Percentiles rank a stretch among this genome's conserved stretches.
phyloP scores from a whole-genome alignment of 2,888 invertebrate genomes.

The Eurytoma californica region DNA sequence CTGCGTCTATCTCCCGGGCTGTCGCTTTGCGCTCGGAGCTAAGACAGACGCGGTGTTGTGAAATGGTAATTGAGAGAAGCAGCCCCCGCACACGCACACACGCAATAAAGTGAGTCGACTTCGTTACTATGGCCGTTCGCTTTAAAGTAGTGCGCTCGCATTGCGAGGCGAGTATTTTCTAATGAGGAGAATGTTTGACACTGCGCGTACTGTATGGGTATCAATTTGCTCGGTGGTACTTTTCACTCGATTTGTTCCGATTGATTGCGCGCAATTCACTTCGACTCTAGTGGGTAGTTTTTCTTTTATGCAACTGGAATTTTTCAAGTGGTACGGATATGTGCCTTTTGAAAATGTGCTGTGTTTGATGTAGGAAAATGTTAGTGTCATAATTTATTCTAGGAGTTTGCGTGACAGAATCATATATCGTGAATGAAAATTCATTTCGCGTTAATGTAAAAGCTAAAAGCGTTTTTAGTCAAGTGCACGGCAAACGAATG shows the following conservation, averaged over 20 bases:
- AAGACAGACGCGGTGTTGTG: conserved; percentile 46
- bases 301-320: not conserved
- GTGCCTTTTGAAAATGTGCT: too few species aligned
- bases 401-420: too few species aligned
- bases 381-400: too few species aligned
- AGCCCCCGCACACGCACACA: conserved; percentile 18
- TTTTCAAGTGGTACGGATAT: not conserved
- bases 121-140: conserved; percentile 46
- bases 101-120: conserved; percentile 50
- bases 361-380: too few species aligned
- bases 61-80: conserved; percentile 35
- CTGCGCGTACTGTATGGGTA: not conserved
- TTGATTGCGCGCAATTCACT: conserved; percentile 1
- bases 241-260: not conserved
- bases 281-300: too few species aligned
- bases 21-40: not conserved
- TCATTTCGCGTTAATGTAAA: not conserved
- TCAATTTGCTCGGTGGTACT: not conserved
- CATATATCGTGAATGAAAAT: not conserved
- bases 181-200: not conserved
- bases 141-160: conserved; percentile 21
- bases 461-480: conserved; percentile 12
- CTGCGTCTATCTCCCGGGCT: not conserved
- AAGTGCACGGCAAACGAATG: conserved; percentile 4
- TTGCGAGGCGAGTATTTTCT: not conserved